phyloP scores from a whole-genome alignment of 1,140 invertebrate species.

The Grapholita molesta region DNA sequence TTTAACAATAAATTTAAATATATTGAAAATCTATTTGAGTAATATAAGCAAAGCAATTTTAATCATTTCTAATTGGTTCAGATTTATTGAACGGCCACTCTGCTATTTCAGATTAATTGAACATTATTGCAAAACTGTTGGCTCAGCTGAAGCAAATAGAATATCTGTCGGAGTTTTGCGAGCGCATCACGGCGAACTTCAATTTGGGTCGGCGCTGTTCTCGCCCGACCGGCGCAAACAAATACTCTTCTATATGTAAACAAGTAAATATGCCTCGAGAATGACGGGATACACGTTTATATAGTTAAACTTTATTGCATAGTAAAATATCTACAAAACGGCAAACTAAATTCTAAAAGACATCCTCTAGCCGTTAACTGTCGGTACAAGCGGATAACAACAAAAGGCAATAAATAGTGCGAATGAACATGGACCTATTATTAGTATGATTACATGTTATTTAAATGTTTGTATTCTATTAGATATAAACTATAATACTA shows the following conservation, averaged over 20 bases:
- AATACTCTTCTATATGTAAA: neutral
- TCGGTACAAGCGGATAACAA: no score
- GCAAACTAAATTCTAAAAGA: no score
- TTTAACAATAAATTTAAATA: neutral
- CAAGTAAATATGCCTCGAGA: neutral
- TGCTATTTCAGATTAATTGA: neutral
- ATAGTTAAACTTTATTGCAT: no score
- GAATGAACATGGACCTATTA: no score
- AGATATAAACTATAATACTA: no score
- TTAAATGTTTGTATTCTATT: no score
- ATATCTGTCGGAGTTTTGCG: neutral
- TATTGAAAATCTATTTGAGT: neutral
- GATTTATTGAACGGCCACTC: neutral
- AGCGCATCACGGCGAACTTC: neutral
- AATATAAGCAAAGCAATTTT: neutral
- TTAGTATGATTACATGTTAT: no score
- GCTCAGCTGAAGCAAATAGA: neutral
- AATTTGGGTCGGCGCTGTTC: neutral
- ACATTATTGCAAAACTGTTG: conserved; percentile 1
- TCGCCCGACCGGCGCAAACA: neutral
- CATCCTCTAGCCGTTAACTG: no score
- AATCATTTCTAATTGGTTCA: neutral
- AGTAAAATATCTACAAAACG: no score
- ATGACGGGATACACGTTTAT: no score
- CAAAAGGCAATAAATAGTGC: no score